phyloP scores from a whole-genome alignment of 2,888 invertebrate genomes.

The Conistra vaccinii region DNA sequence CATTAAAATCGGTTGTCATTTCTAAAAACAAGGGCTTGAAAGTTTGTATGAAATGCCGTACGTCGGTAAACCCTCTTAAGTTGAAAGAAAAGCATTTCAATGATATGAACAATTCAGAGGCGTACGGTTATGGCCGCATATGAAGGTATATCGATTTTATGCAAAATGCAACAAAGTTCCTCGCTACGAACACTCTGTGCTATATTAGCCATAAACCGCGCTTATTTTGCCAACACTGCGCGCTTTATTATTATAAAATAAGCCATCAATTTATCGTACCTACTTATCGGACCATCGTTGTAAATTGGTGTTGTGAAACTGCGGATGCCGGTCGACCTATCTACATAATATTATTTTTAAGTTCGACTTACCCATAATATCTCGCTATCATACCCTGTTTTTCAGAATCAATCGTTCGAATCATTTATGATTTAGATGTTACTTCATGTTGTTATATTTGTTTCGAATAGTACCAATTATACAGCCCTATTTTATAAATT shows the following conservation, averaged over 20 bases:
- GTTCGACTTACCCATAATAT: not conserved
- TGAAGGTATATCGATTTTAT: constrained; percentile 85
- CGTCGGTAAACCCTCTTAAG: too few relatives aligned
- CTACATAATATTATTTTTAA: constrained; percentile 33
- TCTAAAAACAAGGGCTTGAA: too few relatives aligned
- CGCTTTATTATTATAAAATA: constrained; percentile 79
- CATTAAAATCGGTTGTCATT: too few relatives aligned
- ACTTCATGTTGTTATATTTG: not conserved
- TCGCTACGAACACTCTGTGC: constrained; percentile 74
- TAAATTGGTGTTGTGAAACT: constrained; percentile 69
- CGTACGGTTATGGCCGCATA: constrained; percentile 70
- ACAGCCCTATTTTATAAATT: too few relatives aligned
- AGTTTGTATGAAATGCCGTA: too few relatives aligned
- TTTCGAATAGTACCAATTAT: too few relatives aligned
- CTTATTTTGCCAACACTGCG: constrained; percentile 77
- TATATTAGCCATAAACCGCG: constrained; percentile 81
- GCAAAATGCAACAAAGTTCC: constrained; percentile 86
- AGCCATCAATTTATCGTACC: constrained; percentile 78
- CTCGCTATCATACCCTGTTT: not conserved
- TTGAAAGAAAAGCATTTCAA: constrained; percentile 33
- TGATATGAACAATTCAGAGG: constrained; percentile 59
- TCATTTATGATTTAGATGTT: not conserved
- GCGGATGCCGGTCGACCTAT: constrained; percentile 47
- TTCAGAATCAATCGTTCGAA: not conserved
- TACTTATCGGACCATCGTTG: constrained; percentile 73